Conservation (phyloP, 2,888 invertebrate species). For the Liposcelis brunnea region DNA sequence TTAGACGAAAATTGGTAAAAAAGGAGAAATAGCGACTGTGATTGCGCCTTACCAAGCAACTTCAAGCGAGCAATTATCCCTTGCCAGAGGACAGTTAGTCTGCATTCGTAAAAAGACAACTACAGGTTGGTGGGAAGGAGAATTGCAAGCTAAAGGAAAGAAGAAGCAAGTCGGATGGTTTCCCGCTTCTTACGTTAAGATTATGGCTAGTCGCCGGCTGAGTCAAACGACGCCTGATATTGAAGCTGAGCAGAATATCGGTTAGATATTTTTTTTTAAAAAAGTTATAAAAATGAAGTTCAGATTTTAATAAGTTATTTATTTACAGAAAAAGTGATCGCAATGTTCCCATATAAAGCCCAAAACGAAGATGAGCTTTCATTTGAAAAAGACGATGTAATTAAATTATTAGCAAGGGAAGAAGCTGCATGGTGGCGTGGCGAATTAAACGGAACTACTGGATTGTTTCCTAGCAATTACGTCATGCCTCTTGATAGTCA, state of each 20-base stretch:
- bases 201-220: constrained; percentile 20
- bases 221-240: constrained; percentile 27
- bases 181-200: constrained; percentile 93
- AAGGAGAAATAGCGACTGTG: constrained; percentile 86
- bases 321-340: constrained; percentile 65
- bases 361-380: constrained; percentile 89
- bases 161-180: constrained; percentile 96
- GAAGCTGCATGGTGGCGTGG: constrained; percentile 98
- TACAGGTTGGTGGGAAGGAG: constrained; percentile 99
- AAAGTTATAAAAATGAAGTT: neutral
- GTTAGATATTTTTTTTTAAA: constrained; percentile 18
- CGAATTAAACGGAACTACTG: constrained; percentile 72
- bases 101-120: constrained; percentile 94
- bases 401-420: constrained; percentile 73
- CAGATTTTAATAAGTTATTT: too few relatives aligned
- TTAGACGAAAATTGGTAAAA: constrained; percentile 43
- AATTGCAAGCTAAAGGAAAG: constrained; percentile 70
- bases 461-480: constrained; percentile 92
- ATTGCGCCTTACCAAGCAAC: constrained; percentile 84
- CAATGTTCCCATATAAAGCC: constrained; percentile 84
- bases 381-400: constrained; percentile 81
- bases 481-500: constrained; percentile 46
- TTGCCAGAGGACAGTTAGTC: constrained; percentile 80
- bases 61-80: constrained; percentile 77
- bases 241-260: constrained; percentile 26